Base-by-base conservation (phyloP, 2,797 vertebrate species). In the Macropodus opercularis region DNA sequence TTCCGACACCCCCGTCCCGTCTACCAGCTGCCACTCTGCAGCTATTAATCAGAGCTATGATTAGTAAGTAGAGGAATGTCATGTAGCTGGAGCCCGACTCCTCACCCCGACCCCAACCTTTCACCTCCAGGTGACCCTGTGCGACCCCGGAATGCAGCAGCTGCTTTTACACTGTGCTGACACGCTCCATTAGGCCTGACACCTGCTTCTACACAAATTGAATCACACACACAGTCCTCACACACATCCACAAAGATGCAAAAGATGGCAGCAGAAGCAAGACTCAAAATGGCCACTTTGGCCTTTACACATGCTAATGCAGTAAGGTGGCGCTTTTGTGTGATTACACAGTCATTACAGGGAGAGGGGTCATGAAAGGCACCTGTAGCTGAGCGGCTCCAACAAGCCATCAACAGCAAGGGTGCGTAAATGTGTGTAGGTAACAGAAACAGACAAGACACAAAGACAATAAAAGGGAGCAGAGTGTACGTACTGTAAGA, bases 291-390 rank as follows among this genome's bases (percentile, higher is more conserved):
- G 70, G 66, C 52, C 65, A 71, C 55, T 72, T 63, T 69, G 75
- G 75, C 78, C 80, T 87, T 87, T 90, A 72, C 72, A 86, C 85
- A 89, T 88, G 83, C 86, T 90, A 87, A 89, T 89, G 83, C 40
- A 48, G 75, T 67, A 53, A 80, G 78, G 75, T 63, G 51, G 80
- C 72, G 52, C 75, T 81, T 86, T 88, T 79, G 87, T 83, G 78
- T 87, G 88, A 90, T 90, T 87, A 89, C 84, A 90, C 82, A 85
- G 72, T 80, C 86, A 87, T 88, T 88, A 89, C 82, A 89, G 85
- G 73, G 61, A 82, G 69, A 69, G 54, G 62, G 85, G 86, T 84
- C 70, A 79, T 41, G 44, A 50, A 72, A 83, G 84, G 75, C 79
- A 88, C 87, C 86, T 88, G 88, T 87, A 83, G 87, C 76, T 77